These are phyloP conservation scores for Sinotaia quadrata DNA, from an alignment of 2,888 invertebrate genomes.

Conservation along the genomic window DNA sequence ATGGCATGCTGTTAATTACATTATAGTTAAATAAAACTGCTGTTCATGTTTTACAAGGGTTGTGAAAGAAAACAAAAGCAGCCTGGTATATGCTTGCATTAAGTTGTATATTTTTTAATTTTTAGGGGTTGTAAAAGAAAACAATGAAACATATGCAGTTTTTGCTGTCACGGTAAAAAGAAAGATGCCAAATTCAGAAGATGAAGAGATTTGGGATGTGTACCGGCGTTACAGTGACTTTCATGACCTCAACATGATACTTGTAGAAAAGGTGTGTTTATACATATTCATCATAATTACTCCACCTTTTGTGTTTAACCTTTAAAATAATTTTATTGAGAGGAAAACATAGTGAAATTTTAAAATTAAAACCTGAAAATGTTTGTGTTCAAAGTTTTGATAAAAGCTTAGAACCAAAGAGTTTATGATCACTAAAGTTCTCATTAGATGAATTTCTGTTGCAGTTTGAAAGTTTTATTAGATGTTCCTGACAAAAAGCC, in stretches of 20 bases:
- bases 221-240: conserved; percentile 95
- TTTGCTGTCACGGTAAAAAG: conserved; percentile 88
- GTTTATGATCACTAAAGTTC: too few relatives aligned
- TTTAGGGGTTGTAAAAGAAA: conserved; percentile 82
- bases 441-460: too few relatives aligned
- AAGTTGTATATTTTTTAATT: background rate
- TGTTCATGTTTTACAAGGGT: background rate
- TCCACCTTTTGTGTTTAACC: too few relatives aligned
- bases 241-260: conserved; percentile 86
- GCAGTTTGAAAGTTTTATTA: too few relatives aligned
- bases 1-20: too few relatives aligned
- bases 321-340: too few relatives aligned
- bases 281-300: too few relatives aligned
- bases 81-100: background rate
- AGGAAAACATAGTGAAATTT: too few relatives aligned
- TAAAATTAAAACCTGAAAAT: too few relatives aligned
- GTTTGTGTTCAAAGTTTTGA: too few relatives aligned
- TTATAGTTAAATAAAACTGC: background rate
- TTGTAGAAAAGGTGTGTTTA: conserved; percentile 77
- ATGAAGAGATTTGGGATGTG: conserved; percentile 88
- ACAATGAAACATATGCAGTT: conserved; percentile 82
- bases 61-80: background rate
- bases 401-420: too few relatives aligned
- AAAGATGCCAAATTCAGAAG: conserved; percentile 68
- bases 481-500: too few relatives aligned